Evolutionary conservation across 2,113 vertebrate genomes (phyloP).

Genomic region (Dasyornis broadbenti): DNA sequence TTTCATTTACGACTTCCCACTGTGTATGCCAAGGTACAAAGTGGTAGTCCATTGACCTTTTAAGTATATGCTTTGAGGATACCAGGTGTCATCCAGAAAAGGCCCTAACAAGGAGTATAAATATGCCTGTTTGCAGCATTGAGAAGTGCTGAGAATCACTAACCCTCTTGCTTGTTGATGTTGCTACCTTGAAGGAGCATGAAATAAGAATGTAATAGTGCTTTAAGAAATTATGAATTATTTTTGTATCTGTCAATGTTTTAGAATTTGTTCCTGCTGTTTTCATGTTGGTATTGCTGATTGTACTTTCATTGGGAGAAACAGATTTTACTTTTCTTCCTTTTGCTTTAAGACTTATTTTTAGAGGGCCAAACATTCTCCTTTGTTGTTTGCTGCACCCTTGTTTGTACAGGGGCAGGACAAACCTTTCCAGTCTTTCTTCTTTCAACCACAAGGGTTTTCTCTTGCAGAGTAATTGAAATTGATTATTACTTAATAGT

Average conservation of each 20-base stretch:
- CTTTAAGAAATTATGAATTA: neutral
- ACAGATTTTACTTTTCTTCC: neutral
- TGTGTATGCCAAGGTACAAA: neutral
- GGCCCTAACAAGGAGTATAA: neutral
- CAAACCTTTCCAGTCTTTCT: neutral
- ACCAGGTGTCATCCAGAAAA: neutral
- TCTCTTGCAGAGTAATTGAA: neutral
- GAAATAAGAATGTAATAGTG: neutral
- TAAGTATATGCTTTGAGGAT: neutral
- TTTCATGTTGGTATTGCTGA: neutral
- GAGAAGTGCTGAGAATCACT: neutral
- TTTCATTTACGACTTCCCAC: neutral
- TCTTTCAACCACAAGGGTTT: neutral
- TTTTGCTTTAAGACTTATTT: neutral
- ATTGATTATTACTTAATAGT: neutral
- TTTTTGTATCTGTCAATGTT: neutral
- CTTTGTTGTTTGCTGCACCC: neutral
- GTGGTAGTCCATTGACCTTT: neutral
- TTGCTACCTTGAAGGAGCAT: neutral
- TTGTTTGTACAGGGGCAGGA: neutral
- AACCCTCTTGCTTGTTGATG: accelerated
- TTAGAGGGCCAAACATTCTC: neutral
- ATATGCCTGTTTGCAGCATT: neutral
- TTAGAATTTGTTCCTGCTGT: neutral
- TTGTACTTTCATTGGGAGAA: neutral